Evolutionary conservation across 2,888 invertebrate species (phyloP), one percentile per base, ranked within the genome.

Genomic region (Rhaphigaster nebulosa): DNA sequence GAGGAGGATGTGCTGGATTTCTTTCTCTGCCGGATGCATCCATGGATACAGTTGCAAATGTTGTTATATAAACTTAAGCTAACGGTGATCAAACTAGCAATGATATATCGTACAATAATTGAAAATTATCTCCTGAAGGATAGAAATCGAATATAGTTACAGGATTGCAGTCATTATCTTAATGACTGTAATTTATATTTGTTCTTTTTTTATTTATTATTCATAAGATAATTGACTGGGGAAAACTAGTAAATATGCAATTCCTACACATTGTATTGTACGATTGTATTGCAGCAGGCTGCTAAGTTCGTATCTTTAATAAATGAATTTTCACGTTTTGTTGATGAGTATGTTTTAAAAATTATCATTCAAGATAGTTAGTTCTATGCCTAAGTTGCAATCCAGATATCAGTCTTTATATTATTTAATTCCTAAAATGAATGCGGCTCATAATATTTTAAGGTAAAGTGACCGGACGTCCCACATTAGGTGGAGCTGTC

Each of bases 181-280:
- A 76, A 76, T 76, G 38, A 76, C 70, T 20, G 70, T 38, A 38
- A 76, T 76, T 76, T 76, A 38, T 76, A 38, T 70, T 34, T 34
- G 18, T 20, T 70, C 18, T 29, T 65, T 65, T 29, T 29, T n/a
- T 29, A 2, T 70, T 34, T 70, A 34, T 70, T 34, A 34, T 76
- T 76, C 38, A 76, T 38, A 26, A 76, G 70, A 76, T 76, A 76
- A 76, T 76, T 34, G 70, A 8, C 34, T 10, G 70, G 20, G 70
- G 34, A 76, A 76, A 76, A 76, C 70, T 38, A 76, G 70, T 76
- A 38, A 38, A 20, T 76, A 76, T 76, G 70, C 38, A 38, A 76
- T 76, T 76, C 70, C 70, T 76, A 38, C 20, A 76, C 10, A 76
- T 20, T 38, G 34, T 38, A 23, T 18, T 13, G 18, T 18, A 29